Base-by-base conservation (phyloP, 2,888 invertebrate genomes). In the Rhimphoctona megacephalus region DNA sequence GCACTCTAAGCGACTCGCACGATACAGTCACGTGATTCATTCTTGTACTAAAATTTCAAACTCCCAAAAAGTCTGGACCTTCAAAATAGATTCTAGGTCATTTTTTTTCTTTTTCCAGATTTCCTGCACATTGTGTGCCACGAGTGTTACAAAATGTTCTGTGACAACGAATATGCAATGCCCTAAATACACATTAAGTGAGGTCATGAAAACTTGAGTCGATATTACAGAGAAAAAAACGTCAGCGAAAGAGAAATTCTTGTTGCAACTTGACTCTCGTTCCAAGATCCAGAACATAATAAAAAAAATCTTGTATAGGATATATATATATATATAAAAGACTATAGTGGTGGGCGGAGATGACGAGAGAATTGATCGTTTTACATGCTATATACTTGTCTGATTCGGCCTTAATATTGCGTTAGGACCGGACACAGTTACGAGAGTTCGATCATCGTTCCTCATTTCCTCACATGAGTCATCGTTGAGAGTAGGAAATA, bases 361-460 rank as follows among this genome's bases (percentile, higher is more conserved):
- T 25, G 57, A 85, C 54, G 72, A 79, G 54, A 61, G 46, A 80
- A 69, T 85, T 78, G 73, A 82, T 74, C 52, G 64, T 43, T 66
- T 43, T 54, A 54, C 43, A 22, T 7, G 39, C 49, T n/a, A 81
- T 74, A 30, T 39, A 54, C 57, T 76, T 25, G 83, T 54, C 72
- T 54, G 69, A 36, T 54, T 17, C 33, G 79, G 82, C 64, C 74
- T 79, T 67, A 70, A 19, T 69, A 69, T 78, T 85, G 81, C 78
- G 79, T 66, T 46, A 83, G 79, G 85, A 83, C 54, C 64, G 78
- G 82, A 85, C 54, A 70, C 76, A 57, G 76, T 83, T 85, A 80
- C 76, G 61, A 19, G 74, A 80, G 46, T 76, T 83, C 66, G 79
- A 83, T 82, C 81, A 81, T 73, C 78, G 72, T 64, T 52, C 57